These are phyloP conservation scores for Drosophila azteca DNA, from an alignment of 1,140 invertebrate species.

Conservation along the genomic window DNA sequence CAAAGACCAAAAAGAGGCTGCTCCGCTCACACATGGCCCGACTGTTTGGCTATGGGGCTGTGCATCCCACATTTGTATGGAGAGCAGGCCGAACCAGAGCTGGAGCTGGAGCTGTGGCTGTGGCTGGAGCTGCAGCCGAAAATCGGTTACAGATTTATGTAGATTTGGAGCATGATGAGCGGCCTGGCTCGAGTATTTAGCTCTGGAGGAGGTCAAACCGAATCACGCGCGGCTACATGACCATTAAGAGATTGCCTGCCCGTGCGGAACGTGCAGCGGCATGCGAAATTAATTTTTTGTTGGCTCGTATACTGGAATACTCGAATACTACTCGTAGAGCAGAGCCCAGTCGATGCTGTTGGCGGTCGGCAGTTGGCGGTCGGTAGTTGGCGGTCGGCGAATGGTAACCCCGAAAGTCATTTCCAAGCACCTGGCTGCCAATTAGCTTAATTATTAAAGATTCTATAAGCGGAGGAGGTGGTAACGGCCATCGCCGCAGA, in stretches of 20 bases:
- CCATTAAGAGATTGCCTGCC: slow-evolving; percentile 64
- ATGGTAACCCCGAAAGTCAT: slow-evolving; percentile 42
- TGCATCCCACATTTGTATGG: slow-evolving; percentile 50
- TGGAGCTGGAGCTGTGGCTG: background rate
- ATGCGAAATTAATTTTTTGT: slow-evolving; percentile 72
- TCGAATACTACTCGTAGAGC: no score
- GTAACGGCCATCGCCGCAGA: no score
- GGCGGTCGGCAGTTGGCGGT: no score
- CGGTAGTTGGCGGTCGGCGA: background rate
- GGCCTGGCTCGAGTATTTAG: slow-evolving; percentile 25
- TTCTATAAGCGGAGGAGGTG: slow-evolving; percentile 43
- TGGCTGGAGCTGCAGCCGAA: slow-evolving; percentile 1
- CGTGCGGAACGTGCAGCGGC: slow-evolving; percentile 66
- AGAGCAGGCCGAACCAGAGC: slow-evolving; percentile 25
- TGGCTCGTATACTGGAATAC: background rate
- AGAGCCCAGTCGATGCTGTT: background rate
- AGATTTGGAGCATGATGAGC: slow-evolving; percentile 76
- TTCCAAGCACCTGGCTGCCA: slow-evolving; percentile 73
- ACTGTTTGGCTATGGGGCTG: background rate
- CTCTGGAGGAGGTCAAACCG: slow-evolving; percentile 69
- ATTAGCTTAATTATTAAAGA: slow-evolving; percentile 81
- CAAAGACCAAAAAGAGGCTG: slow-evolving; percentile 49
- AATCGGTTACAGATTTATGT: slow-evolving; percentile 79
- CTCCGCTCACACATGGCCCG: slow-evolving; percentile 38
- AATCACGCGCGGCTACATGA: slow-evolving; percentile 76